These are phyloP conservation scores for Balaeniceps rex DNA, from an alignment of 2,113 vertebrate species.

Conservation along the genomic window DNA sequence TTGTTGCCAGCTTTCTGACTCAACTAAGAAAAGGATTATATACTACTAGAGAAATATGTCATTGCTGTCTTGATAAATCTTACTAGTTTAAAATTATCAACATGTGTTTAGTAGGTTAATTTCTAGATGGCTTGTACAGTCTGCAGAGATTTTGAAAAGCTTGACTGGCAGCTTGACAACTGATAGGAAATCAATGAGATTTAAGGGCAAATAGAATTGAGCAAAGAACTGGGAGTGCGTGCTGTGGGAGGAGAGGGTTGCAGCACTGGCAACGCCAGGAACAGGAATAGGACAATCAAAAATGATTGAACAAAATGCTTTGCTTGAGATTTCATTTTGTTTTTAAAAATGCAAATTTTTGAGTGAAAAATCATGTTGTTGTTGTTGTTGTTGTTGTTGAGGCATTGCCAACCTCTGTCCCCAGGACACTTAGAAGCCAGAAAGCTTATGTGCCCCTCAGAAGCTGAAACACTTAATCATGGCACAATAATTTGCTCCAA, in stretches of 20 bases:
- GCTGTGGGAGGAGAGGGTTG: background rate
- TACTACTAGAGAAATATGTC: background rate
- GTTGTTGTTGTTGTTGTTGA: background rate
- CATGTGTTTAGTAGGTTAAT: background rate
- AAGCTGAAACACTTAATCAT: background rate
- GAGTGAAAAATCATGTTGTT: background rate
- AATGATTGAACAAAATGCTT: background rate
- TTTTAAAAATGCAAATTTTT: background rate
- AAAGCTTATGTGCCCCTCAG: background rate
- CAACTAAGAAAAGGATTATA: background rate
- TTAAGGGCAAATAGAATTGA: background rate
- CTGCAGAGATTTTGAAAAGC: background rate
- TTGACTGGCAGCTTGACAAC: background rate
- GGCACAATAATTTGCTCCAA: background rate
- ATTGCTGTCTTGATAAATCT: background rate
- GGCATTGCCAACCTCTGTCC: background rate
- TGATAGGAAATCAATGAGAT: background rate
- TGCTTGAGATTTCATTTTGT: background rate
- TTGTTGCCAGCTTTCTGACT: background rate
- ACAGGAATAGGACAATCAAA: background rate
- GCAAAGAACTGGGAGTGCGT: background rate
- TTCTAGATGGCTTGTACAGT: background rate
- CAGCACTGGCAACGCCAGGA: background rate
- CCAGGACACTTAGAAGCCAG: background rate
- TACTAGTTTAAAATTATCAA: background rate